A percentile compares a stretch with the other conserved stretches of the same genome.
Evolutionary conservation across 2,113 vertebrate genomes (phyloP).

Genomic region (Prinia subflava): DNA sequence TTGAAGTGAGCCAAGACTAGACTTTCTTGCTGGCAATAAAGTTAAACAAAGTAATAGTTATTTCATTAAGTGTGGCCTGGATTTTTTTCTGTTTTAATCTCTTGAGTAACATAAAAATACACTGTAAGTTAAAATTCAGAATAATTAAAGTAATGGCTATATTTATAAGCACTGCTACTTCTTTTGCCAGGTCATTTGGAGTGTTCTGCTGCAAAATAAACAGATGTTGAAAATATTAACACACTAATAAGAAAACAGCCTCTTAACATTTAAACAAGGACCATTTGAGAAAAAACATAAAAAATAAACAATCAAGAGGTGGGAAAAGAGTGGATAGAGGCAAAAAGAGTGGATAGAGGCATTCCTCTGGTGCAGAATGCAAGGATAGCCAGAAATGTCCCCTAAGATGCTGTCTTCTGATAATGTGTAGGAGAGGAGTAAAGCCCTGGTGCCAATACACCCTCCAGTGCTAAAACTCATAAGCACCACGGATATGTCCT

Average conservation of each 20-base stretch:
- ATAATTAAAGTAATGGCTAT: neutral
- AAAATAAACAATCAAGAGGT: neutral
- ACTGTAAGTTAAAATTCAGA: neutral
- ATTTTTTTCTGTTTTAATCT: neutral
- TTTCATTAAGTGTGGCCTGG: neutral
- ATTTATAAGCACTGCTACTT: conserved; percentile 5
- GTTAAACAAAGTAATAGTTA: neutral
- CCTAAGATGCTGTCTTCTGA: neutral
- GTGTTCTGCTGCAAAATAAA: conserved; percentile 8
- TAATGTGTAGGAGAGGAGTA: neutral
- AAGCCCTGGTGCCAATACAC: neutral
- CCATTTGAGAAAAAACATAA: neutral
- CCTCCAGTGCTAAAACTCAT: neutral
- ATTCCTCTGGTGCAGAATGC: neutral
- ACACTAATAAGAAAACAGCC: neutral
- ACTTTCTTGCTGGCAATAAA: neutral
- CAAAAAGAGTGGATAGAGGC: neutral
- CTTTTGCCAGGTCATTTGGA: conserved; percentile 3
- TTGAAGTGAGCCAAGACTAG: neutral
- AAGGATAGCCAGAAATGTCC: neutral
- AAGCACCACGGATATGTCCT: neutral
- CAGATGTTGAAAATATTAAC: conserved; percentile 12
- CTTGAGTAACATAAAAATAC: neutral
- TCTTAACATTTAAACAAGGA: neutral
- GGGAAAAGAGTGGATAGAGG: neutral